These are phyloP conservation scores for Xiphophorus couchianus DNA, from an alignment of 2,113 vertebrate species.

Conservation along the genomic window DNA sequence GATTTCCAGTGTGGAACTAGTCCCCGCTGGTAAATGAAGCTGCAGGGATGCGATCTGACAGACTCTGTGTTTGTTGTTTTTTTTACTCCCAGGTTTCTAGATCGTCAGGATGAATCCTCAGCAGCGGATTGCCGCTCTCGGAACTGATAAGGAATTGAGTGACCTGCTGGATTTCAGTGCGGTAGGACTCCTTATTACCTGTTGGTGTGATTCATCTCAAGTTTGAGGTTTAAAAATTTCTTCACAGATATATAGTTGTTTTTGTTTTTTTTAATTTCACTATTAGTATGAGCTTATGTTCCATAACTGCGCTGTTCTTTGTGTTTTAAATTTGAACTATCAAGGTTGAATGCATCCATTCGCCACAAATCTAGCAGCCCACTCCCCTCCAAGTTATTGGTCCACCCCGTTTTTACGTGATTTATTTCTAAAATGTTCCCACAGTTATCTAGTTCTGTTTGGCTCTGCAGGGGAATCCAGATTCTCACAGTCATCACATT, in stretches of 20 bases:
- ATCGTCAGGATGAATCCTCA: slow-evolving; percentile 93
- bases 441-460: neutral
- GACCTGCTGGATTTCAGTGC: slow-evolving; percentile 99
- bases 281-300: no score
- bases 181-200: slow-evolving; percentile 81
- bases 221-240: slow-evolving; percentile 10
- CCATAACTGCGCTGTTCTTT: neutral
- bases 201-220: neutral
- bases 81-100: slow-evolving; percentile 82
- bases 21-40: slow-evolving; percentile 19
- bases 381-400: neutral
- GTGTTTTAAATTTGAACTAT: neutral
- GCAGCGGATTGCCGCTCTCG: slow-evolving; percentile 98
- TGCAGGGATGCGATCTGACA: slow-evolving; percentile 47
- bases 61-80: slow-evolving; percentile 36
- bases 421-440: neutral
- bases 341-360: neutral
- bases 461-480: neutral
- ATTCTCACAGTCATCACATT: neutral
- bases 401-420: neutral
- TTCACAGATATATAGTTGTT: neutral
- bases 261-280: no score
- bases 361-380: neutral
- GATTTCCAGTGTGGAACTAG: slow-evolving; percentile 25
- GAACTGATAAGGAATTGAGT: slow-evolving; percentile 99